Conservation (phyloP, 2,888 invertebrate genomes). For the Volucella zonaria region DNA sequence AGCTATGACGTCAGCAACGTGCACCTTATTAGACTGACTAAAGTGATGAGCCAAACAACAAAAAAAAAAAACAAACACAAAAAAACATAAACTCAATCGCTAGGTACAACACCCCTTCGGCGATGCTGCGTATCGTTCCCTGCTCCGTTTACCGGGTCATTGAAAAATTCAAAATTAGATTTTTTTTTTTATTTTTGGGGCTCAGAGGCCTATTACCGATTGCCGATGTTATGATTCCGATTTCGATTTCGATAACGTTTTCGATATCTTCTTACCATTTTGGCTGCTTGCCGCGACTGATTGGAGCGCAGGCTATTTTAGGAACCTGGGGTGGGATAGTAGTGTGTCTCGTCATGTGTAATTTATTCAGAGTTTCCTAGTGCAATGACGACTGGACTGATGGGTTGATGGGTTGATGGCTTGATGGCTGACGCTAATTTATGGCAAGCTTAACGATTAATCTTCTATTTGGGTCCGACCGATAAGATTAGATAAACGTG, state of each 20-base stretch:
- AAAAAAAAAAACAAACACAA: no score
- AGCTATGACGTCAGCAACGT: constrained; percentile 46
- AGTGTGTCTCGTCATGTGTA: constrained; percentile 15
- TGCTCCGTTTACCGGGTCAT: no score
- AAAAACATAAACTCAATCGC: no score
- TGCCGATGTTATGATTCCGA: neutral
- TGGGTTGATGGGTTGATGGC: constrained; percentile 2
- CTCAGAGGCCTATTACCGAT: constrained; percentile 21
- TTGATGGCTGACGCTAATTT: constrained; percentile 15
- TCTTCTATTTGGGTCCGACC: neutral
- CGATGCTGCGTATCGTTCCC: no score
- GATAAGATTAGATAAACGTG: constrained; percentile 15
- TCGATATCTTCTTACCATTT: neutral
- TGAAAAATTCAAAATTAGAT: no score
- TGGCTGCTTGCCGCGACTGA: neutral
- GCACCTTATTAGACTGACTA: constrained; percentile 34
- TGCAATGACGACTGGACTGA: constrained; percentile 34
- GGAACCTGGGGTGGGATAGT: constrained; percentile 5
- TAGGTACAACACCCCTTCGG: no score
- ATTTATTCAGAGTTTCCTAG: constrained; percentile 17
- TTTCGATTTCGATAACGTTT: no score
- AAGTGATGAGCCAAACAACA: no score
- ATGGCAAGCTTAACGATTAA: constrained; percentile 18
- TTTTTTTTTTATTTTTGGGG: neutral
- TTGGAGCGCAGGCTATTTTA: constrained; percentile 13